Evolutionary conservation across 2,888 invertebrate genomes (phyloP), one percentile per base, ranked within the genome.

Genomic region (Stenurella melanura): DNA sequence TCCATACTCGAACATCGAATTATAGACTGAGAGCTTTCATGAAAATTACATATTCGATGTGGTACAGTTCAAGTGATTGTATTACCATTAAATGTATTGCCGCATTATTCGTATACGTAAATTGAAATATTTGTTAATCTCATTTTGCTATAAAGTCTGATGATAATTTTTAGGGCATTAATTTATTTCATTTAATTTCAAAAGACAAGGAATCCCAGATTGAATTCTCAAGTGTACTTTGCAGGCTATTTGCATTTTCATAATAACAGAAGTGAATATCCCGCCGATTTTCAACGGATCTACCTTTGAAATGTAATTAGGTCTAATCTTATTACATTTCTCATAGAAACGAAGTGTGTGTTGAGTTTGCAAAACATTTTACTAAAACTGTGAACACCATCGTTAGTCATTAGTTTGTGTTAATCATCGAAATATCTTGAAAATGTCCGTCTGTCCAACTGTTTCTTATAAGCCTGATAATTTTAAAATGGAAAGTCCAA

Each of bases 1-100:
- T 38, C 18, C 63, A 9, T 17, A 34, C 30, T n/a, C 63, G 38
- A 17, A 60, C 15, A 19, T 38, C 63, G 11, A 38, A 64, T 38
- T 63, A 63, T n/a, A 26, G 61, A 63, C n/a, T 10, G 11, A 63
- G 63, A 38, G 63, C 38, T 3, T 63, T 15, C 63, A 38, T 64
- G 63, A 38, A 64, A 63, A 34, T 63, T 38, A 38, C 19, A 64
- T 30, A 18, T 34, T 34, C 26, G 60, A 3, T 60, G 21, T 60
- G 10, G 42, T 42, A 12, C 42, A 42, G 42, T 42, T 12, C 60
- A 15, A 15, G 18, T 17, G 63, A 19, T 68, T 68, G 56, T 57
- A 56, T 68, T 56, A 68, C 18, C 68, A 68, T 57, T 57, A 68
- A 68, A 68, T 30, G 26, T 54, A 68, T 68, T 68, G 56, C 68